phyloP scores from a whole-genome alignment of 1,140 invertebrate genomes.

The Theocolax elegans region DNA sequence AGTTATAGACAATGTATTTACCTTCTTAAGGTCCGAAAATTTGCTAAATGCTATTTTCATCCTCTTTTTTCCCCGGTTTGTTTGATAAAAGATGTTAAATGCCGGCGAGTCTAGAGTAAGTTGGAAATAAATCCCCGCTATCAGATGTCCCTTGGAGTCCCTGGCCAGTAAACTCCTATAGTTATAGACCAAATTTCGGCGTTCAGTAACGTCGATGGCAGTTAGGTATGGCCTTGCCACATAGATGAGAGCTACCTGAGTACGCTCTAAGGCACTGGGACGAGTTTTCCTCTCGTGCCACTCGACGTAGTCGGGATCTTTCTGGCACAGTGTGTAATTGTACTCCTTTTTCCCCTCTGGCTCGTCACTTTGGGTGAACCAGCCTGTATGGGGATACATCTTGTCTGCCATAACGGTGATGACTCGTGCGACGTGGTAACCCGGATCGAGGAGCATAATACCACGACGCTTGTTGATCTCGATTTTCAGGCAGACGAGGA shows the following conservation, averaged over 20 bases:
- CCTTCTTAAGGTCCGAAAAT: slow-evolving; percentile 73
- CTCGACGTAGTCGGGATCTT: slow-evolving; percentile 79
- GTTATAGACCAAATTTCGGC: slow-evolving; percentile 88
- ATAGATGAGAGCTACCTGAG: slow-evolving; percentile 76
- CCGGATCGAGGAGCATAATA: slow-evolving; percentile 85
- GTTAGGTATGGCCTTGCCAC: slow-evolving; percentile 82
- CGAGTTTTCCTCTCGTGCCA: slow-evolving; percentile 82
- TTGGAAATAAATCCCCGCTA: slow-evolving; percentile 87
- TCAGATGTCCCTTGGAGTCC: slow-evolving; percentile 82
- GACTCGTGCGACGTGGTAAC: slow-evolving; percentile 87
- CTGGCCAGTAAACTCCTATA: slow-evolving; percentile 85
- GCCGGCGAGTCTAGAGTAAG: slow-evolving; percentile 69
- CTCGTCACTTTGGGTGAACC: slow-evolving; percentile 85
- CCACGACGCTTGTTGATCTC: slow-evolving; percentile 78
- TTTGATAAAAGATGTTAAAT: slow-evolving; percentile 84
- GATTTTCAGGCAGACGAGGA: slow-evolving; percentile 83
- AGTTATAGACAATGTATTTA: slow-evolving; percentile 51
- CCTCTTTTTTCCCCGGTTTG: slow-evolving; percentile 73
- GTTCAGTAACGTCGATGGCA: slow-evolving; percentile 85
- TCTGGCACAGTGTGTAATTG: slow-evolving; percentile 76
- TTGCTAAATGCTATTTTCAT: slow-evolving; percentile 78
- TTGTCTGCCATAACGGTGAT: slow-evolving; percentile 89
- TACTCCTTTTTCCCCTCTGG: slow-evolving; percentile 79
- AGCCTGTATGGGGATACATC: slow-evolving; percentile 86
- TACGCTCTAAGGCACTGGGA: slow-evolving; percentile 66